phyloP scores from a whole-genome alignment of 1,140 invertebrate species.

The Harlomillsia oculata region DNA sequence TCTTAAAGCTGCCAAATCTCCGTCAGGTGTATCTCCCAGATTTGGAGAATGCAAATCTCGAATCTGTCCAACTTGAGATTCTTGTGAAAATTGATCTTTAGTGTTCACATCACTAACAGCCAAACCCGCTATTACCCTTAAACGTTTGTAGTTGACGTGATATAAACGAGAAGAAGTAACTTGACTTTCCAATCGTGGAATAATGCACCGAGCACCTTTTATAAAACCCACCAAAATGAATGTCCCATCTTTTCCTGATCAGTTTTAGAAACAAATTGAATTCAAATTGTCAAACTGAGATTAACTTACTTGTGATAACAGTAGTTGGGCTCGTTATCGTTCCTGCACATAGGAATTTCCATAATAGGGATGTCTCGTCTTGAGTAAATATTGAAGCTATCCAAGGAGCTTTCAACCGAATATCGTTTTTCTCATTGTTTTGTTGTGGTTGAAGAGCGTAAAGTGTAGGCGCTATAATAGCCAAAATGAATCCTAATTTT shows the following conservation, averaged over 20 bases:
- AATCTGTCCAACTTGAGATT: conserved; percentile 19
- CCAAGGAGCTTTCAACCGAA: conserved; percentile 16
- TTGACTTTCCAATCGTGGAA: conserved; percentile 3
- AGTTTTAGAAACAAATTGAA: not conserved
- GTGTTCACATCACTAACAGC: conserved; percentile 2
- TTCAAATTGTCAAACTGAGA: not conserved
- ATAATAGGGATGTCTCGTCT: not conserved
- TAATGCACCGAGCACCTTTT: conserved; percentile 11
- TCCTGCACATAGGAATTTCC: conserved; percentile 13
- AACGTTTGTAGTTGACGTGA: conserved; percentile 12
- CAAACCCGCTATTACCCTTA: conserved; percentile 18
- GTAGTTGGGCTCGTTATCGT: conserved; percentile 12
- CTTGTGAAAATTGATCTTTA: conserved; percentile 21
- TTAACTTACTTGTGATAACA: conserved; percentile 16
- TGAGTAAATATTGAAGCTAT: conserved; percentile 13
- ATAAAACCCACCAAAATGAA: not conserved
- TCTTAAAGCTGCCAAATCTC: conserved; percentile 13
- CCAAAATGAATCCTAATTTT: too few species aligned
- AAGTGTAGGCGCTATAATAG: too few species aligned
- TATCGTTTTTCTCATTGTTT: not conserved
- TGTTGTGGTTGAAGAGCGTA: too few species aligned
- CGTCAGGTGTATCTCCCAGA: conserved; percentile 11
- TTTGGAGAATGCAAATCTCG: conserved; percentile 4
- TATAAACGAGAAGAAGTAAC: conserved; percentile 11
- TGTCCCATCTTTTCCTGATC: not conserved